Base-by-base conservation (phyloP, 2,113 vertebrate species). In the Vimba vimba region DNA sequence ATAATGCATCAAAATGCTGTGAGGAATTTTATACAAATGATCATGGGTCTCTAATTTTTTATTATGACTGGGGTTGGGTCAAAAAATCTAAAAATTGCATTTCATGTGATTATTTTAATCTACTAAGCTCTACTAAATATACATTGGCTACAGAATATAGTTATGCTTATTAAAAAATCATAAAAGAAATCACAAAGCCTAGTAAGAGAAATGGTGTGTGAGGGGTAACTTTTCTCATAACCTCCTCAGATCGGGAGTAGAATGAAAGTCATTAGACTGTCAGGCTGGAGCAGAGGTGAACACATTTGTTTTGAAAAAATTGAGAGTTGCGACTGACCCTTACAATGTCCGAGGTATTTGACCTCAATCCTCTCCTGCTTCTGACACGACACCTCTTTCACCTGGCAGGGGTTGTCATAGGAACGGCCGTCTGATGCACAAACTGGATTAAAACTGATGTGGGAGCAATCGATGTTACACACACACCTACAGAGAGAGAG, bases 291-390 rank as follows among this genome's bases (percentile, higher is more conserved):
- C 50, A 43, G 36, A 73, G 68, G 69, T 59, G 10, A n/a, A 78
- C 10, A 23, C 60, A 68, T 68, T 19, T 21, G 15, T 25, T 6
- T 45, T 43, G 21, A 81, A 69, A 55, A 55, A 69, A 82, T 36
- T 62, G n/a, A 69, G 45, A 50, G 45, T 73, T 74, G 66, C 21
- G 4, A 83, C 93, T 96, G 94, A 98, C 98, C 98, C 97, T 98
- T 97, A 96, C 98, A 99, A 96, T 97, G 97, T 91, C 98, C 98
- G 95, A 99, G 95, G 95, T 97, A 96, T 94, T 97, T 97, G 93
- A 99, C 98, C 96, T 99, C 98, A 94, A 99, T 99, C 94, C 97
- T 97, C 93, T 99, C 98, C 94, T 99, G 98, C 94, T 98, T 99
- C 96, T 99, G 97, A 95, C 98, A 99, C 55, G 98, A 99, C 5